phyloP scores from a whole-genome alignment of 2,797 vertebrate genomes.

The Tragopan temminckii region DNA sequence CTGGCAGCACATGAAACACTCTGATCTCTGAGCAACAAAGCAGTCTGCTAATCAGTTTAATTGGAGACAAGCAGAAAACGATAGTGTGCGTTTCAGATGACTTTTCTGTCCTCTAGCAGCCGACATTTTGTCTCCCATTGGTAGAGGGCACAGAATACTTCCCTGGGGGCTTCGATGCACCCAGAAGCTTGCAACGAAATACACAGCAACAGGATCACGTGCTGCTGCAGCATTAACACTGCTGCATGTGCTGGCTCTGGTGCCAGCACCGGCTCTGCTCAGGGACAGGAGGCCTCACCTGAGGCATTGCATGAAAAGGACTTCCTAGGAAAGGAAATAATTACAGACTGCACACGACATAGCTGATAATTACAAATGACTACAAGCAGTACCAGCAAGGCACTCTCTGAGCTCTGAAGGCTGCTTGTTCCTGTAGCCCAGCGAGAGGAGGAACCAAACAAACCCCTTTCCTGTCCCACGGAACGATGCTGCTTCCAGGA shows the following conservation, averaged over 20 bases:
- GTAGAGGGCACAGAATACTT: background rate
- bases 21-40: background rate
- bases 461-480: background rate
- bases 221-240: background rate
- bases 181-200: background rate
- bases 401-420: background rate
- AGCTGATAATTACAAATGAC: too few relatives aligned
- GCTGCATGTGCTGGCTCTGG: rapidly evolving
- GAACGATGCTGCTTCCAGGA: rapidly evolving
- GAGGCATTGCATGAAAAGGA: background rate
- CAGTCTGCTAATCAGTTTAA: slow-evolving; percentile 43
- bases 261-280: rapidly evolving
- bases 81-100: background rate
- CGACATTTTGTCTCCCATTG: slow-evolving; percentile 21
- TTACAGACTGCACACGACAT: rapidly evolving
- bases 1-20: background rate
- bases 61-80: slow-evolving; percentile 59
- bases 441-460: rapidly evolving
- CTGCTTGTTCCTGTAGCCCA: rapidly evolving
- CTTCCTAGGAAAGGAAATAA: background rate
- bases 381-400: background rate
- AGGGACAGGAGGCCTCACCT: rapidly evolving
- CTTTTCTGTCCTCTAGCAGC: background rate
- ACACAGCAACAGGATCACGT: rapidly evolving
- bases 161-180: background rate